phyloP scores from a whole-genome alignment of 2,888 invertebrate species.

The Ametastegia equiseti region DNA sequence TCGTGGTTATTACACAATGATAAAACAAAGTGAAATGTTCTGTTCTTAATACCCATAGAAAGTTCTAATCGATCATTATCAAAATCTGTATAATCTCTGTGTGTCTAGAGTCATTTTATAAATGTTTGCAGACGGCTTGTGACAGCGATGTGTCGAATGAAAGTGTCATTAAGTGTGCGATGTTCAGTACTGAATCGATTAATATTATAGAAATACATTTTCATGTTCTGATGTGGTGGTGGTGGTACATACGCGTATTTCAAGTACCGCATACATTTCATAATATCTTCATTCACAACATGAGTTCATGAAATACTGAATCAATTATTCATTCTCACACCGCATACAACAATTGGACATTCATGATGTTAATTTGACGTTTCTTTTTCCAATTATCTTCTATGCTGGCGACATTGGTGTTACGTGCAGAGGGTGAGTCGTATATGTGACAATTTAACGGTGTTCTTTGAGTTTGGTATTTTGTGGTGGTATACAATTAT shows the following conservation, averaged over 20 bases:
- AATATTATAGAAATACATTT: background rate
- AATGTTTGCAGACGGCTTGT: background rate
- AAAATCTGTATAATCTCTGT: background rate
- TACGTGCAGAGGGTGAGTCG: slow-evolving; percentile 75
- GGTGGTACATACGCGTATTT: background rate
- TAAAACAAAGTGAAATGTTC: background rate
- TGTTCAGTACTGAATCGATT: background rate
- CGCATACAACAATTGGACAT: slow-evolving; percentile 55
- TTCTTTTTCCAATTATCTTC: slow-evolving; percentile 70
- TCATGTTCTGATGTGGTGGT: slow-evolving; percentile 21
- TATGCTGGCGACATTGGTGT: slow-evolving; percentile 72
- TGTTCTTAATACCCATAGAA: background rate
- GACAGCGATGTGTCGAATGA: slow-evolving; percentile 9
- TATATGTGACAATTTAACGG: slow-evolving; percentile 62
- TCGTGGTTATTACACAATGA: background rate
- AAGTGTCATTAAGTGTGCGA: background rate
- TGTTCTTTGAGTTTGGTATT: slow-evolving; percentile 62
- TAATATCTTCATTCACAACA: slow-evolving; percentile 24
- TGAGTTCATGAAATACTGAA: slow-evolving; percentile 18
- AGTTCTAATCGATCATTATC: background rate
- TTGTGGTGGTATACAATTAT: slow-evolving; percentile 48
- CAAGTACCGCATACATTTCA: slow-evolving; percentile 16
- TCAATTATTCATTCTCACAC: slow-evolving; percentile 9
- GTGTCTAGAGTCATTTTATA: background rate
- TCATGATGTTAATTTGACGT: slow-evolving; percentile 67